phyloP scores from a whole-genome alignment of 1,140 invertebrate genomes.

The Pogonognathellus flavescens region DNA sequence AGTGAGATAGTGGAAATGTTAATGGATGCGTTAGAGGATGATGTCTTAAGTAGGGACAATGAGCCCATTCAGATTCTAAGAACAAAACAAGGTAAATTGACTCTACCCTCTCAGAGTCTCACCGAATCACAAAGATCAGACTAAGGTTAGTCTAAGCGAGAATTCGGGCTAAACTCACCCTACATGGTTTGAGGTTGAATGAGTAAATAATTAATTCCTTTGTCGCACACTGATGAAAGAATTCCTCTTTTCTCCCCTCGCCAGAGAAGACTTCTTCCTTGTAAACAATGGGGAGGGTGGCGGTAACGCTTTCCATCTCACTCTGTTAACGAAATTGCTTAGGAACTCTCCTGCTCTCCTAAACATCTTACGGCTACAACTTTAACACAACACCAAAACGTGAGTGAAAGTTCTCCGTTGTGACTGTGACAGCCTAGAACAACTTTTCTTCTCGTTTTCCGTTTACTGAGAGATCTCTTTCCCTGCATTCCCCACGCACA shows the following conservation, averaged over 20 bases:
- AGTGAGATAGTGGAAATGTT: not conserved
- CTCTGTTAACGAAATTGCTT: not conserved
- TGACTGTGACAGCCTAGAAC: not conserved
- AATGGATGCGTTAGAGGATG: not conserved
- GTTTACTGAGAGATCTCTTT: no score
- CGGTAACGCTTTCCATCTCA: slow-evolving; percentile 17
- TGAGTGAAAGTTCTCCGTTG: not conserved
- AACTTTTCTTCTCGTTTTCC: no score
- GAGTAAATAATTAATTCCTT: slow-evolving; percentile 57
- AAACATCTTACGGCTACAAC: no score
- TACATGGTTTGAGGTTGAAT: not conserved
- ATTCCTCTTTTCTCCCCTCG: slow-evolving; percentile 32
- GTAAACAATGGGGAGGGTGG: slow-evolving; percentile 19
- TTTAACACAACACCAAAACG: not conserved
- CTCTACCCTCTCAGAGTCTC: not conserved
- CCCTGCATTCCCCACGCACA: no score
- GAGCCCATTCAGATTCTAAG: not conserved
- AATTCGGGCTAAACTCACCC: not conserved
- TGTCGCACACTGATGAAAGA: slow-evolving; percentile 38
- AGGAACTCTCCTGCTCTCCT: no score
- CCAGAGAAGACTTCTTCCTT: not conserved
- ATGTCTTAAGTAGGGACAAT: slow-evolving; percentile 7
- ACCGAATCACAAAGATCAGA: not conserved
- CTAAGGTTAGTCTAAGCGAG: slow-evolving; percentile 1
- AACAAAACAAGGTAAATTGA: slow-evolving; percentile 1